phyloP scores from a whole-genome alignment of 2,113 vertebrate species.

The Epinephelus lanceolatus region DNA sequence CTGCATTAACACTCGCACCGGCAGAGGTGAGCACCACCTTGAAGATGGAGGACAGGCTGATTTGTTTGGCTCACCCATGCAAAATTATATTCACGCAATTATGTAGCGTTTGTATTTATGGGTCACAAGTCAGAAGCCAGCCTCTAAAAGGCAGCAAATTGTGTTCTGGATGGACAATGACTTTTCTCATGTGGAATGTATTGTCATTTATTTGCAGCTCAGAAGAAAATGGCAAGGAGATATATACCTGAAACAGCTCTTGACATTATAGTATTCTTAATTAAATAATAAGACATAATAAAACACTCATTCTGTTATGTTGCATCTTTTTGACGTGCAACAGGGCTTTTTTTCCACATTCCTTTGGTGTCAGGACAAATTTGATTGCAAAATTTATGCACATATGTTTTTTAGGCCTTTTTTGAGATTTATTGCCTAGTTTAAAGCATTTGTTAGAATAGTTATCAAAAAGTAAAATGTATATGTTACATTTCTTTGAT shows the following conservation, averaged over 20 bases:
- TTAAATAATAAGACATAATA: not conserved
- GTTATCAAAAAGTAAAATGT: too few species aligned
- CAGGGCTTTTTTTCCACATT: too few species aligned
- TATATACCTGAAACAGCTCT: not conserved
- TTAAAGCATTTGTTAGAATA: too few species aligned
- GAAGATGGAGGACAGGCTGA: constrained; percentile 43
- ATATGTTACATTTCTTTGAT: too few species aligned
- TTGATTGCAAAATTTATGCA: too few species aligned
- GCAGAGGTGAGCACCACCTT: constrained; percentile 59
- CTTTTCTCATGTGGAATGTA: not conserved
- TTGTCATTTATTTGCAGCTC: not conserved
- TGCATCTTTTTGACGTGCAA: too few species aligned
- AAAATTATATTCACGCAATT: constrained; percentile 46
- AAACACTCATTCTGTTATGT: too few species aligned
- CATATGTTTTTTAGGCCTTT: too few species aligned
- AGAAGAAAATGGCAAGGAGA: not conserved
- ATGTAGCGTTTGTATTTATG: constrained; percentile 35
- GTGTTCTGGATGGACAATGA: constrained; percentile 28
- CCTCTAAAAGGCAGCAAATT: constrained; percentile 17
- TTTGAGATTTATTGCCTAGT: too few species aligned
- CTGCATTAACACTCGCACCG: constrained; percentile 4
- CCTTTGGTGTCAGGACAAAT: too few species aligned
- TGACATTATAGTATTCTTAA: too few species aligned
- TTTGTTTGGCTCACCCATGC: constrained; percentile 44
- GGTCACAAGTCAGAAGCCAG: constrained; percentile 20